Conservation (phyloP, 1,140 invertebrate species). For the Drosophila ananassae region DNA sequence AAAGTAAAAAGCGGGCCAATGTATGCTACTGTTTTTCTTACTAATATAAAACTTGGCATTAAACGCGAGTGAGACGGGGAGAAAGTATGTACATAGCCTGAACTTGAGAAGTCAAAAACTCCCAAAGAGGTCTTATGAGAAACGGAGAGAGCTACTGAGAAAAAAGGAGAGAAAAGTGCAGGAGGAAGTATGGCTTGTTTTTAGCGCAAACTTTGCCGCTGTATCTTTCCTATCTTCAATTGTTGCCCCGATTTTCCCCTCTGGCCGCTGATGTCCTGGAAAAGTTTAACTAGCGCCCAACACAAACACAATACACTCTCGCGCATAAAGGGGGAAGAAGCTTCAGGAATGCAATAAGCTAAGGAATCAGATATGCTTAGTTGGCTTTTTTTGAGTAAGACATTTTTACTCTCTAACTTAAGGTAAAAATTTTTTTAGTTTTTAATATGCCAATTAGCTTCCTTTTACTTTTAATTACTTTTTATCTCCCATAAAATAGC, state of each 20-base stretch:
- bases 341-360: conserved; percentile 44
- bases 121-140: conserved; percentile 74
- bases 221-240: conserved; percentile 26
- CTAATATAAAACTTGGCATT: conserved; percentile 78
- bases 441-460: too few relatives aligned
- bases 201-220: conserved; percentile 59
- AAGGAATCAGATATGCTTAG: conserved; percentile 9
- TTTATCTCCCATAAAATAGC: too few relatives aligned
- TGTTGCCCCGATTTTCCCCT: not conserved
- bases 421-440: too few relatives aligned
- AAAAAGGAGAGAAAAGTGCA: conserved; percentile 2
- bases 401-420: too few relatives aligned
- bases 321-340: conserved; percentile 41
- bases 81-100: conserved; percentile 30
- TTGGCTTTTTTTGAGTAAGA: not conserved
- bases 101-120: conserved; percentile 82
- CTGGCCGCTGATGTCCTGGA: conserved; percentile 49
- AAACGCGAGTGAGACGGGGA: conserved; percentile 37
- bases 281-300: conserved; percentile 77
- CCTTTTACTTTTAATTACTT: too few relatives aligned
- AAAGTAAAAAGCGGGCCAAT: conserved; percentile 35
- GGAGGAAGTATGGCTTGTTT: conserved; percentile 39
- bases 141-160: conserved; percentile 14
- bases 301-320: conserved; percentile 44
- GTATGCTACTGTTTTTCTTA: conserved; percentile 61